These are phyloP conservation scores for Caenorhabditis imperialis DNA, from an alignment of 2,888 invertebrate species.

Conservation along the genomic window DNA sequence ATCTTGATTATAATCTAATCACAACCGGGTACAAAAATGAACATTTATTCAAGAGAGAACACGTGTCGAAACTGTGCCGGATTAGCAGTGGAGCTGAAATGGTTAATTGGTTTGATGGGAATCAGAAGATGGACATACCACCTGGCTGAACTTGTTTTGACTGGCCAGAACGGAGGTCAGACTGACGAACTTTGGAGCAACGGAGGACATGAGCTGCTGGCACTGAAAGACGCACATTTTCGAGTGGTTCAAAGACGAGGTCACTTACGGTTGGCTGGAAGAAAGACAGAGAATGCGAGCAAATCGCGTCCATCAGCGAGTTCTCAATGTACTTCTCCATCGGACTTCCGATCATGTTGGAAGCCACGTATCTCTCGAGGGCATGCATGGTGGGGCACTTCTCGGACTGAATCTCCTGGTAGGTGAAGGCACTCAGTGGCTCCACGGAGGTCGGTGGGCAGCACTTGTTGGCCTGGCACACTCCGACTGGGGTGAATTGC, in stretches of 20 bases:
- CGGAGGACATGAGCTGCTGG: slow-evolving; percentile 29
- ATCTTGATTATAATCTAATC: background rate
- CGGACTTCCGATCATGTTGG: slow-evolving; percentile 24
- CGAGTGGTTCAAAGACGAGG: background rate
- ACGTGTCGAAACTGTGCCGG: background rate
- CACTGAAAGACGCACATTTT: slow-evolving; percentile 30
- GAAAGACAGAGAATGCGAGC: slow-evolving; percentile 19
- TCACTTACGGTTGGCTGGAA: slow-evolving; percentile 37
- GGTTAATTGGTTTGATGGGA: background rate
- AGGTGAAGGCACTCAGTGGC: slow-evolving; percentile 11
- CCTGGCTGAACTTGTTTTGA: slow-evolving; percentile 38
- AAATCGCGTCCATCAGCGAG: slow-evolving; percentile 23
- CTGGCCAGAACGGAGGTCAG: slow-evolving; percentile 27
- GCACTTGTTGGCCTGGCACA: slow-evolving; percentile 61
- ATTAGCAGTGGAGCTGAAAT: slow-evolving; percentile 36
- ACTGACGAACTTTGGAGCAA: slow-evolving; percentile 32
- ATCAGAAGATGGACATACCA: slow-evolving; percentile 4
- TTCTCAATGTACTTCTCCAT: slow-evolving; percentile 36
- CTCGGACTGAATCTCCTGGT: slow-evolving; percentile 24
- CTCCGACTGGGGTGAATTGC: slow-evolving; percentile 59
- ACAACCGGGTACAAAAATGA: no score
- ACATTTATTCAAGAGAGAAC: background rate
- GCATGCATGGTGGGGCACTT: slow-evolving; percentile 31
- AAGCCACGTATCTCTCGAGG: slow-evolving; percentile 23
- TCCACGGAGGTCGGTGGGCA: slow-evolving; percentile 47